phyloP scores from a whole-genome alignment of 2,888 invertebrate genomes.

The Drosophila borealis region DNA sequence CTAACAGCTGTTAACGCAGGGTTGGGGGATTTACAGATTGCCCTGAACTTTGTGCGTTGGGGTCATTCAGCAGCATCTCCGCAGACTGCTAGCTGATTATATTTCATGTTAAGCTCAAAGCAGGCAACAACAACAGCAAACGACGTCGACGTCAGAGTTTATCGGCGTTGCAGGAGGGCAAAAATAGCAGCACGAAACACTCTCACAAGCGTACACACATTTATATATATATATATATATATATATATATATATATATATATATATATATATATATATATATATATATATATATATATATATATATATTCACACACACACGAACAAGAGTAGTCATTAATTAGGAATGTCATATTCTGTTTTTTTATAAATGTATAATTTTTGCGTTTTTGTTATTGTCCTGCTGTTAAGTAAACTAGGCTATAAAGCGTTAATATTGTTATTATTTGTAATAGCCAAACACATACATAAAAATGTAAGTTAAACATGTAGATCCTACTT shows the following conservation, averaged over 20 bases:
- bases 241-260: neutral
- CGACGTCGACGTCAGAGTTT: constrained; percentile 46
- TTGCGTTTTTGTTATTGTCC: constrained; percentile 33
- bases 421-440: constrained; percentile 33
- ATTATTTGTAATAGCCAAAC: constrained; percentile 13
- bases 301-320: constrained; percentile 5
- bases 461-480: constrained; percentile 15
- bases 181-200: constrained; percentile 30
- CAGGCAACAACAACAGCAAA: constrained; percentile 14
- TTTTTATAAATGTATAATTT: constrained; percentile 23
- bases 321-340: constrained; percentile 27
- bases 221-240: neutral
- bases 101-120: constrained; percentile 33
- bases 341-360: constrained; percentile 40
- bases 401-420: constrained; percentile 35
- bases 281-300: neutral
- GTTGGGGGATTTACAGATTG: constrained; percentile 28
- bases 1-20: constrained; percentile 16
- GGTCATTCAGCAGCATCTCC: constrained; percentile 43
- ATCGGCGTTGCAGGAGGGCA: constrained; percentile 62
- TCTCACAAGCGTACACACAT: constrained; percentile 1
- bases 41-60: constrained; percentile 41
- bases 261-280: neutral
- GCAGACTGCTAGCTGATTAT: constrained; percentile 53
- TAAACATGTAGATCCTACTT: constrained; percentile 26